phyloP scores from a whole-genome alignment of 1,140 invertebrate genomes.

The Dinothrombium tinctorium region DNA sequence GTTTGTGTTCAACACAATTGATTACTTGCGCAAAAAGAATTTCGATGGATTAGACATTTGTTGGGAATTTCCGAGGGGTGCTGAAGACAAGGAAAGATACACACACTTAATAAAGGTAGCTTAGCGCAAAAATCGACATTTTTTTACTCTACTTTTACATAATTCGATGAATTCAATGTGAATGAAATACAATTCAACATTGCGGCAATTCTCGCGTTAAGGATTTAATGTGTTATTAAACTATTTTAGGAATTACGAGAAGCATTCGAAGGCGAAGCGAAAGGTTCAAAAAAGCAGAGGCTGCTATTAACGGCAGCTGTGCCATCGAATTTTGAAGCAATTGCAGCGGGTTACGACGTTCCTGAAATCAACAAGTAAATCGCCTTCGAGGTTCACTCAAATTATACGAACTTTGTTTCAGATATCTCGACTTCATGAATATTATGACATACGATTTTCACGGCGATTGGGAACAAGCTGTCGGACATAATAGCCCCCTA shows the following conservation, averaged over 20 bases:
- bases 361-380: constrained; percentile 70
- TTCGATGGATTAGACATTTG: constrained; percentile 90
- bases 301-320: constrained; percentile 68
- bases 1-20: constrained; percentile 78
- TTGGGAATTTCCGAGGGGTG: constrained; percentile 81
- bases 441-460: constrained; percentile 22
- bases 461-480: constrained; percentile 16
- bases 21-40: constrained; percentile 66
- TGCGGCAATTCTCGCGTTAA: too few species aligned
- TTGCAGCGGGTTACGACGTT: constrained; percentile 66
- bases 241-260: constrained; percentile 57
- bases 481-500: constrained; percentile 33
- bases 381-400: neutral
- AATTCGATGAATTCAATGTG: too few species aligned
- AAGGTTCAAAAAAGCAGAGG: constrained; percentile 40
- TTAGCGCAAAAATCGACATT: too few species aligned
- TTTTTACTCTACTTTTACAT: too few species aligned
- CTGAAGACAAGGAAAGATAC: constrained; percentile 36
- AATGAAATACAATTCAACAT: too few species aligned
- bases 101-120: constrained; percentile 18
- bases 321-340: constrained; percentile 70
- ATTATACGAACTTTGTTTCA: neutral
- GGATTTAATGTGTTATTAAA: too few species aligned
- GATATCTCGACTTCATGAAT: constrained; percentile 22
- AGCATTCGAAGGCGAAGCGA: constrained; percentile 69